Conservation (phyloP, 2,888 invertebrate species). For the Lasioglossum calceatum region DNA sequence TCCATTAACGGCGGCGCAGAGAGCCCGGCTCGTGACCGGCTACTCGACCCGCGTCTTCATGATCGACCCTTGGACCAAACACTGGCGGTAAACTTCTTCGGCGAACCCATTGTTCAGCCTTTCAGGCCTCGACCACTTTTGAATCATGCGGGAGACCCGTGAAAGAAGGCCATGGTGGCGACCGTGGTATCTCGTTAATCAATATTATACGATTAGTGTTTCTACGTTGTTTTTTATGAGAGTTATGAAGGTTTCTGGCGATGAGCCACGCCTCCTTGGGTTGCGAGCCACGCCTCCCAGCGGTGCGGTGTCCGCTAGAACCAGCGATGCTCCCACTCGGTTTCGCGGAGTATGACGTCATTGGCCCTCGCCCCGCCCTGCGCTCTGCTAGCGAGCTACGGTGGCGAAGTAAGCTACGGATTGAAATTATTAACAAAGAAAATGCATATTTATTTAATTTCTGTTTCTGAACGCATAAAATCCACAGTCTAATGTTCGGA, state of each 20-base stretch:
- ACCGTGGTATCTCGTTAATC: background rate
- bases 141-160: background rate
- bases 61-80: slow-evolving; percentile 54
- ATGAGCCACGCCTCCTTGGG: background rate
- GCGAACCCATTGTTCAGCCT: slow-evolving; percentile 23
- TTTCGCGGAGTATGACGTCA: background rate
- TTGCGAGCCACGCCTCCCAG: background rate
- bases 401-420: no score
- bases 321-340: no score
- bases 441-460: no score
- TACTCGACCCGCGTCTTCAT: slow-evolving; percentile 31
- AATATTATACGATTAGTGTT: background rate
- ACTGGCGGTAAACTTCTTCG: slow-evolving; percentile 68
- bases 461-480: background rate
- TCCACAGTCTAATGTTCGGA: background rate
- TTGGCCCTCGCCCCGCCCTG: background rate
- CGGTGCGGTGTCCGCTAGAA: background rate
- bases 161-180: background rate
- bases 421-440: no score
- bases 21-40: slow-evolving; percentile 6
- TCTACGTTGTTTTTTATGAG: background rate
- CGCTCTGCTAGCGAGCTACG: background rate
- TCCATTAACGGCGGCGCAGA: slow-evolving; percentile 67
- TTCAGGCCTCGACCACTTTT: background rate
- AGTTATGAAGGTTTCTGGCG: background rate